Evolutionary conservation across 2,113 vertebrate genomes (phyloP).

Genomic region (Thryonomys swinderianus): DNA sequence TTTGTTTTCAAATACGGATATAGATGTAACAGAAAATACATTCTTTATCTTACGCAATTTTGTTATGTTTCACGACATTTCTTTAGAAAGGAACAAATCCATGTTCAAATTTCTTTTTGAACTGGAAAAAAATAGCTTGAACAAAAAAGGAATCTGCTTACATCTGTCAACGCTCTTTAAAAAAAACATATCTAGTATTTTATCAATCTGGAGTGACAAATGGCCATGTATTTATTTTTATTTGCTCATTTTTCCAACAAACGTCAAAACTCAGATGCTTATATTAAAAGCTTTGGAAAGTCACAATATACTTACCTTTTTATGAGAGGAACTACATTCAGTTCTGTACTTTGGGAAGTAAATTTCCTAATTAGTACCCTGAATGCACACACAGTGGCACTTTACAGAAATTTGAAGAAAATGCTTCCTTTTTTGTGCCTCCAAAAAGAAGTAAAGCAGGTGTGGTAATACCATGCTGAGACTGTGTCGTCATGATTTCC

Average conservation of each 20-base stretch:
- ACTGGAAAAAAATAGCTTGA: background rate
- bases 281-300: constrained; percentile 63
- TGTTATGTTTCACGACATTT: background rate
- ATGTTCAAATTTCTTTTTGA: constrained; percentile 30
- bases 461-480: background rate
- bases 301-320: background rate
- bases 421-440: background rate
- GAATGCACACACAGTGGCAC: background rate
- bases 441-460: background rate
- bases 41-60: constrained; percentile 1
- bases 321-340: constrained; percentile 61
- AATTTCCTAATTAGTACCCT: constrained; percentile 59
- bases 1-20: constrained; percentile 52
- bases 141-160: background rate
- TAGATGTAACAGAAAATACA: constrained; percentile 28
- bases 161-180: background rate
- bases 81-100: constrained; percentile 4
- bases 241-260: constrained; percentile 58
- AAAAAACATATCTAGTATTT: constrained; percentile 20
- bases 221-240: constrained; percentile 46
- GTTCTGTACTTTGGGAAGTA: constrained; percentile 40
- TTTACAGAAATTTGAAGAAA: constrained; percentile 30
- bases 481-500: background rate
- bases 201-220: constrained; percentile 48
- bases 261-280: constrained; percentile 40